Base-by-base conservation (phyloP, 1,140 invertebrate species). In the Drosophila suzukii region DNA sequence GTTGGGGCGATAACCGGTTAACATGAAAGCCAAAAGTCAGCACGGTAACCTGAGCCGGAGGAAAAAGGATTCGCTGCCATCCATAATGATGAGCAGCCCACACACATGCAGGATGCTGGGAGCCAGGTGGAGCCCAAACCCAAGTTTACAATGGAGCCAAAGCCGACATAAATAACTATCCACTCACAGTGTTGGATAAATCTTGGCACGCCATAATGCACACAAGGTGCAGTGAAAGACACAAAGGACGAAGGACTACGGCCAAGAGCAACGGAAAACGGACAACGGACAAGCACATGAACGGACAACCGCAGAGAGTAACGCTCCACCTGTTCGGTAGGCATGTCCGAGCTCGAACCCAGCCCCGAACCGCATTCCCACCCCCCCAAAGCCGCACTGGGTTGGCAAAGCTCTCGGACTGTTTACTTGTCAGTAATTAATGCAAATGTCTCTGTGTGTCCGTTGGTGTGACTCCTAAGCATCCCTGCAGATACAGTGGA, bases 91-190 rank as follows among this genome's bases (percentile, higher is more conserved):
- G 59, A 34, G 46, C 20, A 24, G 27, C 11, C 8, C 44, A 62
- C 27, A 30, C 20, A 17, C 17, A 10, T 46, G 15, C 17, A 34
- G 49, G 5, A 50, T 20, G 10, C 15, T 20, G 43, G 24, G 6
- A 47, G 46, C 1, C 5, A 6, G 44, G 20, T n/a, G 6, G 46
- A 24, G 6, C 7, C 27, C 27, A 50, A n/a, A 10, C 47, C n/a
- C 3, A 50, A 30, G 47, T 32, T 7, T 27, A 30, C 24, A n/a
- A 32, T 17, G 32, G 10, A 49, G 12, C 67, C 43, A 57, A 65
- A 65, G 60, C 60, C 50, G 44, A 63, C 51, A 60, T 71, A 71
- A 71, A 71, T 58, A 66, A 51, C 72, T 73, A 61, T 60, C 57
- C 68, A 32, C 10, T 58, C 32, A 34, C 30, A 47, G 51, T 30